phyloP scores from a whole-genome alignment of 2,113 vertebrate species.

The Formicarius rufipectus region DNA sequence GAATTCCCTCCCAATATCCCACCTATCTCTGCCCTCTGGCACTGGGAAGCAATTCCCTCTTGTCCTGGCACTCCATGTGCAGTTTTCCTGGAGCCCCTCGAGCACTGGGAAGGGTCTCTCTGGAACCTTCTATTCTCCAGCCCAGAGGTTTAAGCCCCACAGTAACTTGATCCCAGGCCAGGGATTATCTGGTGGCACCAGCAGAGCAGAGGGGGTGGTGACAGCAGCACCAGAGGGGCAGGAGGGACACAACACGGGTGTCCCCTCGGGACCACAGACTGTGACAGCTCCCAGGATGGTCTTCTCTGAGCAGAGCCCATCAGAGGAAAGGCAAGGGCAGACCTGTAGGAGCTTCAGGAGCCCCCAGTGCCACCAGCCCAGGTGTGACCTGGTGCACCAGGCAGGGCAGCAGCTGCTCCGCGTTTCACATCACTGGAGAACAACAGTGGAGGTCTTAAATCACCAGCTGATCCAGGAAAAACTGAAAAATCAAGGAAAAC shows the following conservation, averaged over 20 bases:
- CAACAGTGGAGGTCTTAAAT: rapidly evolving
- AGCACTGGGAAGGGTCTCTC: not conserved
- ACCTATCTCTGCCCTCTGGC: not conserved
- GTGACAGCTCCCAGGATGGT: not conserved
- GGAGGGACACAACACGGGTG: rapidly evolving
- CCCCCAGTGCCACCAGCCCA: not conserved
- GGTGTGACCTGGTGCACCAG: rapidly evolving
- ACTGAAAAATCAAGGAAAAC: not conserved
- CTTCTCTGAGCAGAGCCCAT: rapidly evolving
- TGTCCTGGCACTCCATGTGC: not conserved
- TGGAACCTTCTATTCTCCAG: not conserved
- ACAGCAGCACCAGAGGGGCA: not conserved
- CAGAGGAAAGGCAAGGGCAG: rapidly evolving
- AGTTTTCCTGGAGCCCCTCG: not conserved
- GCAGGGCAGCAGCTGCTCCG: not conserved
- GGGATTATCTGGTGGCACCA: not conserved
- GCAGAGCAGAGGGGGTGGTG: not conserved
- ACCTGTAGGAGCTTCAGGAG: rapidly evolving
- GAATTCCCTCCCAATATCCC: not conserved
- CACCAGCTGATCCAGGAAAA: not conserved
- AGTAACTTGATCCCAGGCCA: rapidly evolving
- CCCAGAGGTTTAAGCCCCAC: not conserved
- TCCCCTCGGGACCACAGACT: not conserved
- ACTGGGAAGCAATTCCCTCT: not conserved
- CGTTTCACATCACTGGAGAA: not conserved